Percentiles rank a stretch among this genome's conserved stretches.
These are phyloP conservation scores for Drosophila barbarae DNA, from an alignment of 2,888 invertebrate species.

Conservation along the genomic window DNA sequence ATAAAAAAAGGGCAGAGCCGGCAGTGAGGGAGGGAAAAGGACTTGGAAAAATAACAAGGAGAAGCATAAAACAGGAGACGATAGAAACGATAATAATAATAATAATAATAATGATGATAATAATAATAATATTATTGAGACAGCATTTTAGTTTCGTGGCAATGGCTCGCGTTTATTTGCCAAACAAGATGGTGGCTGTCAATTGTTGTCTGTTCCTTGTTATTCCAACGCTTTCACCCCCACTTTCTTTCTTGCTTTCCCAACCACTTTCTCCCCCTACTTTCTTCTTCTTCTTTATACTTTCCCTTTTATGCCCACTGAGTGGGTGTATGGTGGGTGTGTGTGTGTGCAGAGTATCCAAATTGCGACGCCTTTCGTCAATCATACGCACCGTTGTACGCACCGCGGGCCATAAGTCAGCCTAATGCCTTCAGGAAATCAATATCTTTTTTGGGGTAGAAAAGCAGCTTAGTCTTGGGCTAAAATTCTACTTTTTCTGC, in stretches of 20 bases:
- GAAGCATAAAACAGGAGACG: slow-evolving; percentile 12
- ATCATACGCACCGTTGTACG: slow-evolving; percentile 39
- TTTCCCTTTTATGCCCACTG: neutral
- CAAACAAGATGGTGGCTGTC: slow-evolving; percentile 50
- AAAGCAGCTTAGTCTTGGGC: slow-evolving; percentile 8
- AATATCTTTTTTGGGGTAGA: slow-evolving; percentile 16
- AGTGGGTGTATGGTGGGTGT: neutral
- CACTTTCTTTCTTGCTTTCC: neutral
- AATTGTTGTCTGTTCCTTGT: slow-evolving; percentile 31
- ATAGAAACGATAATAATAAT: slow-evolving; percentile 19
- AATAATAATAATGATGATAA: slow-evolving; percentile 14
- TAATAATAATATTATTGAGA: slow-evolving; percentile 54
- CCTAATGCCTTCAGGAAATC: slow-evolving; percentile 29
- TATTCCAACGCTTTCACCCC: slow-evolving; percentile 3
- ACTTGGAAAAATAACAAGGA: slow-evolving; percentile 24
- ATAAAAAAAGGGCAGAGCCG: slow-evolving; percentile 24
- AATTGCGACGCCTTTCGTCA: slow-evolving; percentile 38
- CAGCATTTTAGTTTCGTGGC: slow-evolving; percentile 67
- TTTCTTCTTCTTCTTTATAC: neutral
- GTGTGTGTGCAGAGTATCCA: slow-evolving; percentile 16
- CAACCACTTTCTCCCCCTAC: neutral
- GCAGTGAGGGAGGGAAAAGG: neutral
- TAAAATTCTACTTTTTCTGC: neutral
- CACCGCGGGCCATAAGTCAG: slow-evolving; percentile 28
- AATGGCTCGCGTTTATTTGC: slow-evolving; percentile 56